Evolutionary conservation across 2,888 invertebrate genomes (phyloP), one percentile per base, ranked within the genome.

Genomic region (Epistrophe grossulariae): DNA sequence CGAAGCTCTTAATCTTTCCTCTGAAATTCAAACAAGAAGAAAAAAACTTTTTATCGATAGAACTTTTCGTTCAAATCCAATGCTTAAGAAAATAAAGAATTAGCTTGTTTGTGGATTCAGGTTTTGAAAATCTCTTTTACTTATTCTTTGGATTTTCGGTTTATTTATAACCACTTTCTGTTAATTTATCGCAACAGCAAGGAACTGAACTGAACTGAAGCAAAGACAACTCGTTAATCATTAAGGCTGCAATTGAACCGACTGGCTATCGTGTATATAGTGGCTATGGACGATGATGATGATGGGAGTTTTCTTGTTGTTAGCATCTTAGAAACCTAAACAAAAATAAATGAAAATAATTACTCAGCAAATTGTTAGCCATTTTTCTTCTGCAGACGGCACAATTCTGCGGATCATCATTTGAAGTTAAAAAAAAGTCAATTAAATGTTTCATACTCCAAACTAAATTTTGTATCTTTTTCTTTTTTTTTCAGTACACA

Each of bases 341-440:
- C 68, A 52, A 50, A 52, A 59, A 68, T 72, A 68, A 83, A 83
- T 78, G 78, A 68, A 78, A 83, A 79, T 70, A 74, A 79, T 83
- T 83, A 74, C 70, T 83, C 79, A 83, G 83, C 83, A 52, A 79
- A 64, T 60, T 79, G 78, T 70, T 15, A 19, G 60, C 45, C 60
- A 83, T 83, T 83, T 83, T 73, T 83, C 79, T 78, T 70, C 35
- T n/a, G 45, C 72, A 60, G 52, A 60, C 59, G 68, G 40, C 50
- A 48, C 28, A 28, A 35, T 79, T 71, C 17, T 38, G 48, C 6
- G 24, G 31, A 50, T 10, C 40, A 73, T 43, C 72, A 57, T 55
- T 57, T n/a, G 8, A 59, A 48, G 19, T n/a, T 48, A 19, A 52
- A n/a, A 45, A 62, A 59, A 19, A 57, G 66, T 11, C 66, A 82